Percentiles rank a stretch among this genome's conserved stretches.
Evolutionary conservation across 2,797 vertebrate species (phyloP).

Genomic region (Tenualosa ilisha): DNA sequence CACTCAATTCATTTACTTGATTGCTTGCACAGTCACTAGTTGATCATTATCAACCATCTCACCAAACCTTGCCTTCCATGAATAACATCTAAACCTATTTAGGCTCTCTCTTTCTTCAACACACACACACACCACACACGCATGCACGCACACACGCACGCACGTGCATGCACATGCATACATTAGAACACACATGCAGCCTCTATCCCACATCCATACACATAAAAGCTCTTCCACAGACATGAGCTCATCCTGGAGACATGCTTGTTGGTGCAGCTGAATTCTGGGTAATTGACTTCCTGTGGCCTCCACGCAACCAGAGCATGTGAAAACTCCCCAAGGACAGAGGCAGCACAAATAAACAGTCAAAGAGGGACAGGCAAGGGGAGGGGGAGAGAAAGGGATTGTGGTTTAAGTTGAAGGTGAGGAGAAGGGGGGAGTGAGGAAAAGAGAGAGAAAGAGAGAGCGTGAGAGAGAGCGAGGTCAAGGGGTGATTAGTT

Average conservation of each 20-base stretch:
- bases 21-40: background rate
- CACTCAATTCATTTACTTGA: background rate
- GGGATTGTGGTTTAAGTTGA: background rate
- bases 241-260: slow-evolving; percentile 78
- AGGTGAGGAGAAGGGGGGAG: background rate
- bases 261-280: slow-evolving; percentile 76
- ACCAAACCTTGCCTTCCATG: too few species aligned
- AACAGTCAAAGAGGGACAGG: background rate
- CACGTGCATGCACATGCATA: background rate
- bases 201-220: slow-evolving; percentile 25
- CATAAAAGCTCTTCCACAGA: slow-evolving; percentile 70
- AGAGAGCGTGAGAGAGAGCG: background rate
- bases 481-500: background rate
- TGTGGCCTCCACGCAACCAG: background rate
- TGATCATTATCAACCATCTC: too few species aligned
- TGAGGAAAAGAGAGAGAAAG: background rate
- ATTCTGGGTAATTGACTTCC: slow-evolving; percentile 50
- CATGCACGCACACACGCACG: background rate
- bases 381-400: slow-evolving; percentile 45
- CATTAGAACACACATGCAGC: slow-evolving; percentile 20
- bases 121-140: background rate
- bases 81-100: background rate
- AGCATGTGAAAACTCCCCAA: slow-evolving; percentile 6
- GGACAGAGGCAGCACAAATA: background rate
- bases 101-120: background rate